A percentile compares a stretch with the other conserved stretches of the same genome.
These are phyloP conservation scores for Gallinago solitaria DNA, from an alignment of 2,797 vertebrate genomes.

Conservation along the genomic window DNA sequence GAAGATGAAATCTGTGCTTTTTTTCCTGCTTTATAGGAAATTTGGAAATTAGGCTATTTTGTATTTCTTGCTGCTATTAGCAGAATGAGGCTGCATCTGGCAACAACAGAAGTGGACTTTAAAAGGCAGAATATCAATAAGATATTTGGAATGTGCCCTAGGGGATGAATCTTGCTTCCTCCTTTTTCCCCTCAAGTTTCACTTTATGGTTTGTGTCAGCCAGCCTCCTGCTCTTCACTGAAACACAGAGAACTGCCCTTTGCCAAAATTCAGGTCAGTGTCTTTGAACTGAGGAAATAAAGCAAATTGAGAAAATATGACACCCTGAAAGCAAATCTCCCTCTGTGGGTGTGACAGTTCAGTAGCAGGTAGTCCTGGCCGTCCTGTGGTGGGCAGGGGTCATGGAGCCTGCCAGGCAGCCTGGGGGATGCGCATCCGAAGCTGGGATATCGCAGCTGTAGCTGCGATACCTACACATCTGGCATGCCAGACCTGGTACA, in stretches of 20 bases:
- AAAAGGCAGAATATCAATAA: slow-evolving; percentile 7
- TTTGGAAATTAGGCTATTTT: not conserved
- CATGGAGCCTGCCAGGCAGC: accelerated
- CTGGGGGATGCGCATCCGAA: not conserved
- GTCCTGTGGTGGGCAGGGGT: not conserved
- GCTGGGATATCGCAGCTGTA: not conserved
- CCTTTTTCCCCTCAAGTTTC: not conserved
- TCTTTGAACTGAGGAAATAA: not conserved
- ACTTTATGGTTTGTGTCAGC: not conserved
- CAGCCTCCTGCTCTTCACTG: not conserved
- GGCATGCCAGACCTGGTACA: not conserved
- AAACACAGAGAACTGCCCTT: not conserved
- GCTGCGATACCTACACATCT: not conserved
- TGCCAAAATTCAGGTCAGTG: not conserved
- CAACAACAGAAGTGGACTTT: not conserved
- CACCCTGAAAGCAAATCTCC: not conserved
- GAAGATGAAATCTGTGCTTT: slow-evolving; percentile 7
- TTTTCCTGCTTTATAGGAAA: not conserved
- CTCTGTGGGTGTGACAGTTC: not conserved
- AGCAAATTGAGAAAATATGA: not conserved
- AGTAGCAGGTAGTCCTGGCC: not conserved
- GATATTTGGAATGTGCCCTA: not conserved
- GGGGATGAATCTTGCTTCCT: not conserved
- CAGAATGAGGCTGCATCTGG: not conserved
- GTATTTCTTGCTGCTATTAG: slow-evolving; percentile 1